Percentiles rank a stretch among this genome's conserved stretches.
Evolutionary conservation across 2,888 invertebrate genomes (phyloP).

Genomic region (Ornithoptera alexandrae): DNA sequence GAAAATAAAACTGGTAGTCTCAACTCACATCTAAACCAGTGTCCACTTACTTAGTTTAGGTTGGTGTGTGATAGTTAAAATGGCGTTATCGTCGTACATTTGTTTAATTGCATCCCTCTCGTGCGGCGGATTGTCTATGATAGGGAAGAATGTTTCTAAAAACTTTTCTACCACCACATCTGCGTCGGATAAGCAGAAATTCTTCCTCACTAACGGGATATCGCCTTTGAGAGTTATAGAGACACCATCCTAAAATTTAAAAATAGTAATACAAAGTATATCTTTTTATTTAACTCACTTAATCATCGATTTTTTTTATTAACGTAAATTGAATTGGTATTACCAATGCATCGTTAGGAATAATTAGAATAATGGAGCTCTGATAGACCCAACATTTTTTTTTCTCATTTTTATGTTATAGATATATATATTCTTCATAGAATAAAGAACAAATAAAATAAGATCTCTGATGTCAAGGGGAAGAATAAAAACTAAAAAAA

Average conservation of each 20-base stretch:
- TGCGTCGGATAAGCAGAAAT: constrained; percentile 75
- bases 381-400: too few species aligned
- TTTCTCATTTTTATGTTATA: too few species aligned
- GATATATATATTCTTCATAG: too few species aligned
- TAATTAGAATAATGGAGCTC: too few species aligned
- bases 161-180: constrained; percentile 80
- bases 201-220: constrained; percentile 67
- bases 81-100: constrained; percentile 82
- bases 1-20: too few species aligned
- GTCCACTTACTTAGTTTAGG: constrained; percentile 28
- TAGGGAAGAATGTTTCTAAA: constrained; percentile 82
- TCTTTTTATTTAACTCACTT: not conserved
- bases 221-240: constrained; percentile 48
- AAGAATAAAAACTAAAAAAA: too few species aligned
- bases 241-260: constrained; percentile 74
- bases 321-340: not conserved
- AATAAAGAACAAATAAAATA: too few species aligned
- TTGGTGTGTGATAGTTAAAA: constrained; percentile 79
- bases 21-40: not conserved
- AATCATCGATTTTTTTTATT: not conserved
- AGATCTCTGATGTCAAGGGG: too few species aligned
- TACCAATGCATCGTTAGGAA: too few species aligned
- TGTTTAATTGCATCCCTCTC: constrained; percentile 76
- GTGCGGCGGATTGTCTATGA: constrained; percentile 78
- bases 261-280: not conserved